A percentile compares a stretch with the other conserved stretches of the same genome.
Evolutionary conservation across 2,888 invertebrate genomes (phyloP).

Genomic region (Spodoptera picta): DNA sequence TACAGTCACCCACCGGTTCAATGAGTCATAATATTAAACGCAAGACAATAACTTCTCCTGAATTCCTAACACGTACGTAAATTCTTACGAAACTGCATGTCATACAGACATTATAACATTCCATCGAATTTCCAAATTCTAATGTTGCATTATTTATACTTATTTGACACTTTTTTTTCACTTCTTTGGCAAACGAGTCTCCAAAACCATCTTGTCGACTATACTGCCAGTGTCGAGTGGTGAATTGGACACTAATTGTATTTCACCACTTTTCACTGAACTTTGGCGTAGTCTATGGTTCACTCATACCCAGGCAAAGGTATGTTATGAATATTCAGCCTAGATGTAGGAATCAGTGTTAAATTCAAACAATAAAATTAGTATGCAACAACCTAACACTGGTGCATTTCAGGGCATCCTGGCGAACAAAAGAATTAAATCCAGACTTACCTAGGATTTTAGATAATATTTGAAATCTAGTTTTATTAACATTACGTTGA

Average conservation of each 20-base stretch:
- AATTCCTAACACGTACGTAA: conserved; percentile 12
- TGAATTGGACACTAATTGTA: too few species aligned
- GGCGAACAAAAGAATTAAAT: not conserved
- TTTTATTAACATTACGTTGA: not conserved
- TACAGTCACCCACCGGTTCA: not conserved
- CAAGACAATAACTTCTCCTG: conserved; percentile 23
- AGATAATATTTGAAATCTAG: too few species aligned
- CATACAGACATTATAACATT: conserved; percentile 13
- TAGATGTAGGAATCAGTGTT: conserved; percentile 23
- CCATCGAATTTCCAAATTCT: conserved; percentile 26
- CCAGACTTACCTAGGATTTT: too few species aligned
- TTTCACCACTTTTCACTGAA: too few species aligned
- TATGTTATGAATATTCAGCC: conserved; percentile 30
- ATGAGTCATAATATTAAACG: conserved; percentile 18
- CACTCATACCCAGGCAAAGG: conserved; percentile 12
- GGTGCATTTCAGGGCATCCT: not conserved
- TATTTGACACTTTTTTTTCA: too few species aligned
- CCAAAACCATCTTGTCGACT: too few species aligned
- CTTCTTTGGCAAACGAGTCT: too few species aligned
- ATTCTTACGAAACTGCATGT: conserved; percentile 25
- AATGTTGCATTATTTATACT: conserved; percentile 2
- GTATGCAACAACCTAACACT: conserved; percentile 16
- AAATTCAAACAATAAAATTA: conserved; percentile 19
- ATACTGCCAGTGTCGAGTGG: too few species aligned
- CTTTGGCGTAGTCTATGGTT: not conserved